A percentile compares a stretch with the other conserved stretches of the same genome.
These are phyloP conservation scores for Vanessa atalanta DNA, from an alignment of 1,140 invertebrate species.

Conservation along the genomic window DNA sequence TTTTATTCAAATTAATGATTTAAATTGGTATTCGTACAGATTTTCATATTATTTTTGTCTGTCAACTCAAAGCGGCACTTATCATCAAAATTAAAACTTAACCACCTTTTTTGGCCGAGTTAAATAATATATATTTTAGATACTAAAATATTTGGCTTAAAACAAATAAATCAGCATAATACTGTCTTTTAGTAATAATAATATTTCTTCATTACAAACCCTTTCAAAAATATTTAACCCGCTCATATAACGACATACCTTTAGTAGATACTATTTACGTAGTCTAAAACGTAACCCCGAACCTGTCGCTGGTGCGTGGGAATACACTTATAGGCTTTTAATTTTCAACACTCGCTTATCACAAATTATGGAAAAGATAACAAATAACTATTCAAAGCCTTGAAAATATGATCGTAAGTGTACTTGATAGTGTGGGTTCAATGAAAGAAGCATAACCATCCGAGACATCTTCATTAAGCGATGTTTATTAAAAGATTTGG, in stretches of 20 bases:
- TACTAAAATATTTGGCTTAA: too few relatives aligned
- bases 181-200: too few relatives aligned
- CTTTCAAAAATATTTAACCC: too few relatives aligned
- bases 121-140: too few relatives aligned
- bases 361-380: constrained; percentile 50
- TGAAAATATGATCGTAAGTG: constrained; percentile 43
- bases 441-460: constrained; percentile 19
- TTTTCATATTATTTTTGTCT: too few relatives aligned
- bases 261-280: constrained; percentile 23
- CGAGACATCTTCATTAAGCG: constrained; percentile 23
- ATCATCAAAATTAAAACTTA: too few relatives aligned
- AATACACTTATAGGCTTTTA: constrained; percentile 69
- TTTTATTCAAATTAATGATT: too few relatives aligned
- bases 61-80: too few relatives aligned
- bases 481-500: neutral
- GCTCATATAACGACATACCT: neutral
- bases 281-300: constrained; percentile 54
- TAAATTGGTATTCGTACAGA: too few relatives aligned
- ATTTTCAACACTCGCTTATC: constrained; percentile 70
- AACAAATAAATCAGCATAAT: too few relatives aligned
- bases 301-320: constrained; percentile 63
- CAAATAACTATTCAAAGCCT: constrained; percentile 59
- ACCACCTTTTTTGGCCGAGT: too few relatives aligned
- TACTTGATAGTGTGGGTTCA: constrained; percentile 25
- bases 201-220: too few relatives aligned